These are phyloP conservation scores for Orchesella cincta DNA, from an alignment of 1,140 invertebrate species.

Conservation along the genomic window DNA sequence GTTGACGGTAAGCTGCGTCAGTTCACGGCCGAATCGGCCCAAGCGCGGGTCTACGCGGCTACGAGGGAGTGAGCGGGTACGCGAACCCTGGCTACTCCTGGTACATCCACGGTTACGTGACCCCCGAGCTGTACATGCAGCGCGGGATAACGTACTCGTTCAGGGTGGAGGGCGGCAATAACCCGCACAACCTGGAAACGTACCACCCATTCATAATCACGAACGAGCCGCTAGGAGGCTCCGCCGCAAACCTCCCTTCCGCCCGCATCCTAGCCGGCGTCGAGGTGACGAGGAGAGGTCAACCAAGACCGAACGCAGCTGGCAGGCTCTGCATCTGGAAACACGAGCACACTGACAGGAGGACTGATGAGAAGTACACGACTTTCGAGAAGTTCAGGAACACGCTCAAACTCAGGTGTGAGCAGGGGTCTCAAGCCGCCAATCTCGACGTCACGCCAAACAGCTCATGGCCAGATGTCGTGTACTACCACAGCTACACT, in stretches of 20 bases:
- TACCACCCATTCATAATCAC: constrained; percentile 94
- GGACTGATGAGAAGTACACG: constrained; percentile 74
- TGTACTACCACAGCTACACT: constrained; percentile 92
- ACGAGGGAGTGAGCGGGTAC: constrained; percentile 70
- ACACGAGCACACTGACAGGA: constrained; percentile 68
- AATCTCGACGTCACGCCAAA: constrained; percentile 82
- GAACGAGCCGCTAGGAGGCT: constrained; percentile 61
- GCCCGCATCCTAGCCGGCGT: constrained; percentile 73
- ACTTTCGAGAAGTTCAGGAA: constrained; percentile 83
- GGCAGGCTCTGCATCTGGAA: constrained; percentile 76
- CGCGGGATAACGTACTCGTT: constrained; percentile 83
- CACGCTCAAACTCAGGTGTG: constrained; percentile 69
- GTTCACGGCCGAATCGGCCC: constrained; percentile 77
- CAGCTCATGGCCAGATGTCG: constrained; percentile 83
- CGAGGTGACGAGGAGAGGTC: constrained; percentile 76
- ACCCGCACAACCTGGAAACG: constrained; percentile 80
- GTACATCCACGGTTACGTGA: constrained; percentile 86
- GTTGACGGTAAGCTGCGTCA: constrained; percentile 74
- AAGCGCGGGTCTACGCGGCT: constrained; percentile 74
- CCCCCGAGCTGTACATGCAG: constrained; percentile 82
- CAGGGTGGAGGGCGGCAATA: constrained; percentile 79
- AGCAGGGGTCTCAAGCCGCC: constrained; percentile 68
- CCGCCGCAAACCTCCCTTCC: neutral
- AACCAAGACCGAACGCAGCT: constrained; percentile 74
- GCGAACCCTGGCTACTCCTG: constrained; percentile 67